A percentile compares a stretch with the other conserved stretches of the same genome.
phyloP scores from a whole-genome alignment of 2,888 invertebrate genomes.

The Diaprepes abbreviatus region DNA sequence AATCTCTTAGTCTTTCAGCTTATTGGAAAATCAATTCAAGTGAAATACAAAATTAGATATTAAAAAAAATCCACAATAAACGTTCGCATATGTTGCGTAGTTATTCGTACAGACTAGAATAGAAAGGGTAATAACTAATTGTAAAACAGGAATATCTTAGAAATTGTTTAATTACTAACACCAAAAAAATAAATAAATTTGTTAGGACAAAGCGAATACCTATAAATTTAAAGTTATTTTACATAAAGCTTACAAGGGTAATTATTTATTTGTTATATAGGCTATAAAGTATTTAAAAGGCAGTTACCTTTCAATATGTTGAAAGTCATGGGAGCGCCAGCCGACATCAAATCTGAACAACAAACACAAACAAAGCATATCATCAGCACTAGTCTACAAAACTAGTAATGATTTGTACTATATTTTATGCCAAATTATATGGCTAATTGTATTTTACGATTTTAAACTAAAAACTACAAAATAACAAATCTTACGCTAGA shows the following conservation, averaged over 20 bases:
- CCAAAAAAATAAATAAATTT: constrained; percentile 22
- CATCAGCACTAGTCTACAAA: constrained; percentile 67
- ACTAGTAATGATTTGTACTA: constrained; percentile 37
- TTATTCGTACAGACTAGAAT: background rate
- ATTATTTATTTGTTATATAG: constrained; percentile 33
- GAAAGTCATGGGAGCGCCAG: constrained; percentile 87
- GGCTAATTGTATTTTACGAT: too few relatives aligned
- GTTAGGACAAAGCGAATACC: constrained; percentile 43
- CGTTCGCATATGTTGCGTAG: background rate
- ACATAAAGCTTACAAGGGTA: constrained; percentile 30
- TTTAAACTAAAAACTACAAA: too few relatives aligned
- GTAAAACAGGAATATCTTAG: background rate
- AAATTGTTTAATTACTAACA: background rate
- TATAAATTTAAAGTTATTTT: constrained; percentile 12
- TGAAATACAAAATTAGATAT: too few relatives aligned
- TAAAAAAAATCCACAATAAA: too few relatives aligned
- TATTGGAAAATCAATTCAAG: too few relatives aligned
- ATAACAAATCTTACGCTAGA: too few relatives aligned
- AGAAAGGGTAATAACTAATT: background rate
- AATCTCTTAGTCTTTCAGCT: too few relatives aligned
- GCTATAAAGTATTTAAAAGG: constrained; percentile 54
- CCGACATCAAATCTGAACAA: constrained; percentile 84
- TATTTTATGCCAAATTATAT: constrained; percentile 9
- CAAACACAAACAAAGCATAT: constrained; percentile 76
- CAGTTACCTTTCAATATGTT: constrained; percentile 89